phyloP scores from a whole-genome alignment of 2,113 vertebrate species.

The Mirounga angustirostris region DNA sequence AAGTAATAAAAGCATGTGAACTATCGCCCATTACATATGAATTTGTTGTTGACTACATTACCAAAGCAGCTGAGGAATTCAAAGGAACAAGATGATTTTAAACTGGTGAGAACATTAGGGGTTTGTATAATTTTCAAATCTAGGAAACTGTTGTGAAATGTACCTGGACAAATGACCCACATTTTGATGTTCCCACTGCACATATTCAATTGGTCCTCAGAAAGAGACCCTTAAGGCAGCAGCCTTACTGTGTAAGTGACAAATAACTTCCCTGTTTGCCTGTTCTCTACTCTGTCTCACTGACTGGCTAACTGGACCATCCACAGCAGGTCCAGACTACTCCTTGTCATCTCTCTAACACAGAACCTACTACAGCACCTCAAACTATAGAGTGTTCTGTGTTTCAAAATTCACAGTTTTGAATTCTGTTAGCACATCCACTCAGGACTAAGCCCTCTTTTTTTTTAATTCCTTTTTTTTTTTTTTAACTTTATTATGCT shows the following conservation, averaged over 20 bases:
- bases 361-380: not conserved
- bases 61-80: not conserved
- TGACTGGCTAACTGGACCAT: not conserved
- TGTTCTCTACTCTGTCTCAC: not conserved
- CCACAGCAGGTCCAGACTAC: not conserved
- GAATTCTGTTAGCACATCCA: not conserved
- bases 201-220: not conserved
- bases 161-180: not conserved
- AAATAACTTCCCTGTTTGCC: not conserved
- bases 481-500: no score
- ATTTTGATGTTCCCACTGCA: not conserved
- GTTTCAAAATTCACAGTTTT: not conserved
- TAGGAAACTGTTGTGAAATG: not conserved
- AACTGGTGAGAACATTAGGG: not conserved
- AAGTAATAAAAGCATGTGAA: constrained; percentile 17
- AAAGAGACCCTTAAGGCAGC: not conserved
- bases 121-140: not conserved
- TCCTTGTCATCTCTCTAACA: not conserved
- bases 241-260: not conserved
- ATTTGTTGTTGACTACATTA: not conserved
- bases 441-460: not conserved
- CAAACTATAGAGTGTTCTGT: not conserved
- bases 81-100: not conserved
- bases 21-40: not conserved
- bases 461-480: no score